These are phyloP conservation scores for Slavum lentiscoides DNA, from an alignment of 2,888 invertebrate genomes.

Conservation along the genomic window DNA sequence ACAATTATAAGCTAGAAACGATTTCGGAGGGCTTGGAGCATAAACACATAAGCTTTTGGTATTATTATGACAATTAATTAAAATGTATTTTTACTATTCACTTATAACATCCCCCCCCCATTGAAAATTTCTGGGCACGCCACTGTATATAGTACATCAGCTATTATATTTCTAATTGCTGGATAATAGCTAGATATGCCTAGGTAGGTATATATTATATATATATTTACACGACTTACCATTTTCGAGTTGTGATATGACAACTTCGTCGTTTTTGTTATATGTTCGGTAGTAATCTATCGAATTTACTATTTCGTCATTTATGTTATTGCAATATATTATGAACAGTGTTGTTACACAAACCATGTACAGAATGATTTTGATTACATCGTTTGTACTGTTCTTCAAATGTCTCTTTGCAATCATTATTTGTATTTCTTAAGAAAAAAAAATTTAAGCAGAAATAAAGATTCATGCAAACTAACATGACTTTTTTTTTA, in stretches of 20 bases:
- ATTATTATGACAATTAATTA: no score
- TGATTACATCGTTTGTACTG: slow-evolving; percentile 7
- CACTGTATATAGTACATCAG: no score
- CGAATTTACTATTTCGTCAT: slow-evolving; percentile 52
- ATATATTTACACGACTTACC: slow-evolving; percentile 20
- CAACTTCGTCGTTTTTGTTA: not conserved
- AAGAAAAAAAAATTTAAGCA: not conserved
- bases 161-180: no score
- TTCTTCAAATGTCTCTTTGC: not conserved
- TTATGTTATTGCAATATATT: slow-evolving; percentile 3
- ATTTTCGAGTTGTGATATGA: not conserved
- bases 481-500: not conserved
- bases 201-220: no score
- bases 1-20: no score
- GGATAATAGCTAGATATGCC: not conserved
- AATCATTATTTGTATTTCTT: slow-evolving; percentile 18
- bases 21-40: no score
- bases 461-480: not conserved
- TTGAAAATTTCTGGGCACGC: no score
- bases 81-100: no score
- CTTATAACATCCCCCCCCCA: no score
- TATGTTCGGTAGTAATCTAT: not conserved
- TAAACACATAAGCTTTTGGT: no score
- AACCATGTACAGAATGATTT: slow-evolving; percentile 22
- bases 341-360: slow-evolving; percentile 30